Evolutionary conservation across 1,140 invertebrate species (phyloP).

Genomic region (Danaus plexippus): DNA sequence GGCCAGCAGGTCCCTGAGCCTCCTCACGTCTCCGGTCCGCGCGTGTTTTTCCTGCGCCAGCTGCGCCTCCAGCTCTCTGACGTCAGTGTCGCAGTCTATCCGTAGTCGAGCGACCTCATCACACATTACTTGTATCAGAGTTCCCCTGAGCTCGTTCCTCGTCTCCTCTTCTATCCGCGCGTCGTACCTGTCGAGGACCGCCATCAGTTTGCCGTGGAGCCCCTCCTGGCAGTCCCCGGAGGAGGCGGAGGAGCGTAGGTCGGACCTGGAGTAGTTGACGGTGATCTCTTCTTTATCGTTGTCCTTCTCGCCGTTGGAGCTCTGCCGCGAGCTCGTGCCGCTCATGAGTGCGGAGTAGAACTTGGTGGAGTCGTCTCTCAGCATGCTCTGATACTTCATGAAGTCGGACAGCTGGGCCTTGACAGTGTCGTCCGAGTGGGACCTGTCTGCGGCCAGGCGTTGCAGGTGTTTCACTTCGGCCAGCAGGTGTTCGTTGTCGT

Average conservation of each 20-base stretch:
- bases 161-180: slow-evolving; percentile 56
- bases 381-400: slow-evolving; percentile 59
- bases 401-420: slow-evolving; percentile 61
- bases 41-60: slow-evolving; percentile 55
- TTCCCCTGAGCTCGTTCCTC: slow-evolving; percentile 64
- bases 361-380: slow-evolving; percentile 59
- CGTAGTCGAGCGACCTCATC: slow-evolving; percentile 65
- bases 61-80: slow-evolving; percentile 62
- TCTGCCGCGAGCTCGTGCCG: slow-evolving; percentile 42
- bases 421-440: slow-evolving; percentile 64
- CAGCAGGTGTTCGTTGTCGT: slow-evolving; percentile 74
- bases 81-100: slow-evolving; percentile 62
- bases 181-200: slow-evolving; percentile 60
- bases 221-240: slow-evolving; percentile 53
- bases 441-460: slow-evolving; percentile 71
- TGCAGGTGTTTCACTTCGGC: slow-evolving; percentile 76
- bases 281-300: slow-evolving; percentile 60
- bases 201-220: slow-evolving; percentile 48
- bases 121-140: slow-evolving; percentile 67
- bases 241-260: slow-evolving; percentile 42
- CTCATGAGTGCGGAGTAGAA: slow-evolving; percentile 59
- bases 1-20: slow-evolving; percentile 56
- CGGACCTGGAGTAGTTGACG: slow-evolving; percentile 59
- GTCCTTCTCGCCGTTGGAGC: slow-evolving; percentile 55
- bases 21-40: slow-evolving; percentile 61